These are phyloP conservation scores for Odontophorus gujanensis DNA, from an alignment of 2,113 vertebrate species.

Conservation along the genomic window DNA sequence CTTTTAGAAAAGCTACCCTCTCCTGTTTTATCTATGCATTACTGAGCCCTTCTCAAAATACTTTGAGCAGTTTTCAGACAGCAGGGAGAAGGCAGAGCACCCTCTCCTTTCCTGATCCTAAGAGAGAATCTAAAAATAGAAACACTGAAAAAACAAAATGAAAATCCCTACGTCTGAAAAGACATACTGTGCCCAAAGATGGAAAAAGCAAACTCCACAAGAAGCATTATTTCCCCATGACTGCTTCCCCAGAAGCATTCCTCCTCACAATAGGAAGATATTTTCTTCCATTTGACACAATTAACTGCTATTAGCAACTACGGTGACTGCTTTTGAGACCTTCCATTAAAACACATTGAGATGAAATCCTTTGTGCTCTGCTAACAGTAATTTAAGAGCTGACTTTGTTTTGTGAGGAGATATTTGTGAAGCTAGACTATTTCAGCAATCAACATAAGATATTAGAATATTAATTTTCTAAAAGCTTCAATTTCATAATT, in stretches of 20 bases:
- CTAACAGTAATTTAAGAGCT: neutral
- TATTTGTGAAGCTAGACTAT: neutral
- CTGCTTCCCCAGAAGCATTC: neutral
- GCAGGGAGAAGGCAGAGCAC: neutral
- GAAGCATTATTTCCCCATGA: rapidly evolving
- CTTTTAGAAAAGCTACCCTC: neutral
- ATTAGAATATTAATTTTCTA: neutral
- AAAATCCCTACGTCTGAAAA: neutral
- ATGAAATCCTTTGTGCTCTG: neutral
- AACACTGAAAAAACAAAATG: neutral
- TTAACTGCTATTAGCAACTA: neutral
- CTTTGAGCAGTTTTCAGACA: neutral
- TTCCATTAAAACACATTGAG: neutral
- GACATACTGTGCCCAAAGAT: neutral
- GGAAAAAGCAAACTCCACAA: neutral
- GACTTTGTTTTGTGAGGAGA: neutral
- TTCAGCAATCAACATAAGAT: neutral
- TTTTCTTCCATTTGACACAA: neutral
- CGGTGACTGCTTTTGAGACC: constrained; percentile 11
- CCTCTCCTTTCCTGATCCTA: rapidly evolving
- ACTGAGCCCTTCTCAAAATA: neutral
- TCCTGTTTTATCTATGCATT: neutral
- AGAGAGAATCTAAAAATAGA: neutral
- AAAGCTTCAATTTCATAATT: neutral
- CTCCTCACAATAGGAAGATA: neutral